A percentile compares a stretch with the other conserved stretches of the same genome.
Conservation (phyloP, 2,797 vertebrate species). For the Alcedo quadribrachys region DNA sequence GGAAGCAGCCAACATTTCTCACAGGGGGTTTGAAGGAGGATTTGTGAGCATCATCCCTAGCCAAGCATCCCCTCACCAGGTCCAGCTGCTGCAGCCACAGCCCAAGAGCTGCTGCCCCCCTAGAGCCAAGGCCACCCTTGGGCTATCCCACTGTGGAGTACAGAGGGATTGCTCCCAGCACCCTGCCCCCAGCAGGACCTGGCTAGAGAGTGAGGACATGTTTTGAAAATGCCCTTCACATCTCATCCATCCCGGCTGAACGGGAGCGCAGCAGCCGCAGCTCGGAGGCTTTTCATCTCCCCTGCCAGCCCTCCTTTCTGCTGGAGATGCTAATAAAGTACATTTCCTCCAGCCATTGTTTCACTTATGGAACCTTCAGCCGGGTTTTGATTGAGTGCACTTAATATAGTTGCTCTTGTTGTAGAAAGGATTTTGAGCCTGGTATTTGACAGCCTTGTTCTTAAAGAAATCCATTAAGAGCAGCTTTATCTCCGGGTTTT, state of each 20-base stretch:
- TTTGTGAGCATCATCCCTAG: background rate
- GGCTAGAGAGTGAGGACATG: rapidly evolving
- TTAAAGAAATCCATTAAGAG: constrained; percentile 42
- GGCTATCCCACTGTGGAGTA: background rate
- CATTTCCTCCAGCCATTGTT: background rate
- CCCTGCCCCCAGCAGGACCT: rapidly evolving
- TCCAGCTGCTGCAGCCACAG: background rate
- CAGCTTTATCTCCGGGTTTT: background rate
- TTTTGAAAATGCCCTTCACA: background rate
- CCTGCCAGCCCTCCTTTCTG: background rate
- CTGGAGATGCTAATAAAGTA: background rate
- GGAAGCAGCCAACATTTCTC: constrained; percentile 14
- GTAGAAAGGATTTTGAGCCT: constrained; percentile 3
- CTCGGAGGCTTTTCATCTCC: background rate
- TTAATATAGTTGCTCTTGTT: background rate
- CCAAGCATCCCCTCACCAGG: background rate
- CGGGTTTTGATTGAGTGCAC: constrained; percentile 29
- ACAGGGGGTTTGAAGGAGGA: background rate
- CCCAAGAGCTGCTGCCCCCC: background rate
- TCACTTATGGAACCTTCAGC: background rate
- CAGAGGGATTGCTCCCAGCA: background rate
- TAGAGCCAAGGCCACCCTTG: background rate
- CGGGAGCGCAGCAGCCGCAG: background rate
- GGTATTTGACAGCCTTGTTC: constrained; percentile 40
- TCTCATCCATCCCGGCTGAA: background rate